Evolutionary conservation across 2,113 vertebrate genomes (phyloP).

Genomic region (Cebidichthys violaceus): DNA sequence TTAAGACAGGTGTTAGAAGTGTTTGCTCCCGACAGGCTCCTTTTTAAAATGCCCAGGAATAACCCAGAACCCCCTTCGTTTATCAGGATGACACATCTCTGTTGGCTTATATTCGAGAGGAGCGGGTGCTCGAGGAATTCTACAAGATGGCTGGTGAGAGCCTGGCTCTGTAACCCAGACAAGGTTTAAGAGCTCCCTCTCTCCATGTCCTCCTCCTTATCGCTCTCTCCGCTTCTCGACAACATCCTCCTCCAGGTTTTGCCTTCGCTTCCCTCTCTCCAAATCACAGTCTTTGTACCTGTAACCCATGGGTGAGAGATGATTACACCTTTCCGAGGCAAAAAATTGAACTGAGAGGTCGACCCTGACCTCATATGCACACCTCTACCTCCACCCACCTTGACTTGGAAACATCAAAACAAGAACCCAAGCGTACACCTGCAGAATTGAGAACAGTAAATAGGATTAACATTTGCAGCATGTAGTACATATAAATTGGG

Average conservation of each 20-base stretch:
- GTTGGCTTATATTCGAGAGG: slow-evolving; percentile 47
- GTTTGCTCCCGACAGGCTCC: slow-evolving; percentile 62
- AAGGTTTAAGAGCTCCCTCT: slow-evolving; percentile 43
- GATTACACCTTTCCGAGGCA: slow-evolving; percentile 77
- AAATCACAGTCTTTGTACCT: slow-evolving; percentile 76
- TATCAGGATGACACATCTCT: slow-evolving; percentile 63
- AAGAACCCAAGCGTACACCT: not conserved
- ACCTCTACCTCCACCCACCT: slow-evolving; percentile 47
- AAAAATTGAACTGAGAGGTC: slow-evolving; percentile 69
- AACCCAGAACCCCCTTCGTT: slow-evolving; percentile 53
- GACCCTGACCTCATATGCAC: slow-evolving; percentile 53
- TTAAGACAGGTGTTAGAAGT: slow-evolving; percentile 49
- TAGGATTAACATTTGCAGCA: not conserved
- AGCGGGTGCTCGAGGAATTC: slow-evolving; percentile 54
- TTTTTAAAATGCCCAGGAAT: slow-evolving; percentile 64
- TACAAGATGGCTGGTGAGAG: slow-evolving; percentile 27
- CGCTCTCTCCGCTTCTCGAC: slow-evolving; percentile 35
- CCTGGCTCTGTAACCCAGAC: slow-evolving; percentile 25
- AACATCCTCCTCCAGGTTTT: slow-evolving; percentile 41
- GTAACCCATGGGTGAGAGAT: slow-evolving; percentile 75
- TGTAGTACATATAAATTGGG: not conserved
- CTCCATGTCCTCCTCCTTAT: slow-evolving; percentile 31
- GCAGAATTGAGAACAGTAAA: not conserved
- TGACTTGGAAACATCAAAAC: slow-evolving; percentile 17
- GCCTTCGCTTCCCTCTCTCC: slow-evolving; percentile 47